phyloP scores from a whole-genome alignment of 2,113 vertebrate species.

The Burhinus oedicnemus region DNA sequence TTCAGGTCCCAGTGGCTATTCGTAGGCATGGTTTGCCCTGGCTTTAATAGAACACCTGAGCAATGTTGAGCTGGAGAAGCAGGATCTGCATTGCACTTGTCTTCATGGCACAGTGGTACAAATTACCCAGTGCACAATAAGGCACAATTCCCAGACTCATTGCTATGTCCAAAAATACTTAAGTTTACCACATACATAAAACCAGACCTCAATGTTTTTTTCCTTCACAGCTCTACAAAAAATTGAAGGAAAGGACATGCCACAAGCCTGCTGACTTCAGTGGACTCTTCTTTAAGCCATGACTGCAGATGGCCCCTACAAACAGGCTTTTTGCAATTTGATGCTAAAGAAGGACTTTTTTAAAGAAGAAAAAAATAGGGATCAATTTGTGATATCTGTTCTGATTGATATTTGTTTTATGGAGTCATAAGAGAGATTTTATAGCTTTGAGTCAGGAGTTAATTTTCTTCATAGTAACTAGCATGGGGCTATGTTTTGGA shows the following conservation, averaged over 20 bases:
- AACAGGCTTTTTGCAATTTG: neutral
- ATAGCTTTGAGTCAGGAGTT: neutral
- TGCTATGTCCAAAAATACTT: neutral
- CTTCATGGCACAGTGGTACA: neutral
- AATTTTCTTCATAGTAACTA: neutral
- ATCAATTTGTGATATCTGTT: neutral
- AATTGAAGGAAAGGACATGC: neutral
- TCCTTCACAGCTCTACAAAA: neutral
- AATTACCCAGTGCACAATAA: neutral
- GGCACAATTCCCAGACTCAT: neutral
- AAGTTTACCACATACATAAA: neutral
- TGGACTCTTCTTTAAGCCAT: neutral
- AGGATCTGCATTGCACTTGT: neutral
- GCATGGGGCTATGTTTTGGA: neutral
- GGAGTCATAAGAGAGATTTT: neutral
- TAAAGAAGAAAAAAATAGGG: neutral
- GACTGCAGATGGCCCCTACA: neutral
- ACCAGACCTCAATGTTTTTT: neutral
- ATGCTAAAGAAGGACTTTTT: neutral
- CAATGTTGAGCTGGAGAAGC: neutral
- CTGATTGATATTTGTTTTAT: neutral
- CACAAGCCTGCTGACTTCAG: neutral
- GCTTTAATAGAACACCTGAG: neutral
- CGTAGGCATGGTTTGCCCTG: neutral
- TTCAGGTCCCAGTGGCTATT: neutral